Evolutionary conservation across 2,888 invertebrate genomes (phyloP), one percentile per base, ranked within the genome.

Genomic region (Diarsia mendica): DNA sequence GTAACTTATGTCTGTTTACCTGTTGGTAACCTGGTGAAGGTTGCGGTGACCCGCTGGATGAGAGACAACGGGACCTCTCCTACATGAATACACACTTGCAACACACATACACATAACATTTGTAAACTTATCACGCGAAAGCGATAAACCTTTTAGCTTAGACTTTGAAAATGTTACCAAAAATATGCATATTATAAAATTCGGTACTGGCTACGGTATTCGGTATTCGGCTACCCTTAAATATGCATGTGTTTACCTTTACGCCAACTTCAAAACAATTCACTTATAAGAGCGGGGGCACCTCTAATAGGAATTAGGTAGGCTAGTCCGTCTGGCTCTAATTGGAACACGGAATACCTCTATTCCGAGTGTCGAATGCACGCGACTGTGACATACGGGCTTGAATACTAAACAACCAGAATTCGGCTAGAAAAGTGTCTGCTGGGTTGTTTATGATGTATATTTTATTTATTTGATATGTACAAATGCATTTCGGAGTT

Each of bases 221-320:
- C n/a, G n/a, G n/a, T n/a, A n/a, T n/a, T n/a, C n/a, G n/a, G 39
- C 0, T 39, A 39, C 8, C 39, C 5, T 8, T 5, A 4, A 67
- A n/a, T 58, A 77, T 20, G 6, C 20, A 39, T 28, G 20, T 46
- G 23, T 67, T 33, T 44, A 64, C 10, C n/a, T n/a, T 11, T 46
- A 76, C 15, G 44, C n/a, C 28, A 23, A 70, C 68, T 49, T 68
- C 72, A 82, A 83, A 86, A 87, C 80, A 85, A 80, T 85, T 74
- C 81, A 28, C 72, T 81, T 80, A 75, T 72, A 85, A 81, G 80
- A 75, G 75, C 77, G 67, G 84, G 83, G 73, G 67, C 63, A 79
- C 75, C 79, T 83, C 85, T 88, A 89, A 89, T 86, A 88, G 87
- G 89, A 88, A 89, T 89, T 89, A 89, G 88, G 82, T 79, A 82